phyloP scores from a whole-genome alignment of 53 echinoderm and acorn worm genomes.

The Apostichopus leukothele region DNA sequence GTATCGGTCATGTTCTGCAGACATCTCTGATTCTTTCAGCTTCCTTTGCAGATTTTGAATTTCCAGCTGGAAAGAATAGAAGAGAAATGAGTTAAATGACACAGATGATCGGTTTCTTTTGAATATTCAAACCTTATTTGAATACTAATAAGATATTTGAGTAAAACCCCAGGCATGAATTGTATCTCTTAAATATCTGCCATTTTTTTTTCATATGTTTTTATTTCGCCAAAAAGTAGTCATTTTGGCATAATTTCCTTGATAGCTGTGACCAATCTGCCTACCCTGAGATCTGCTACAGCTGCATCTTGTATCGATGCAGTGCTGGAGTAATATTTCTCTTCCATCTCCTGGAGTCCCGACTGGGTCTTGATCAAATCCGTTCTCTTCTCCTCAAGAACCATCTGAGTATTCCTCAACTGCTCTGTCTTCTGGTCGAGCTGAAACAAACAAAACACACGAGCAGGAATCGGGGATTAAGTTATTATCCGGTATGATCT shows the following conservation, averaged over 20 bases:
- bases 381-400: conserved; percentile 89
- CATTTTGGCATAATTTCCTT: not conserved
- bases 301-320: conserved; percentile 96
- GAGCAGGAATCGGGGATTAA: not conserved
- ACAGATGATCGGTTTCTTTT: not conserved
- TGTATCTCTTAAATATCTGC: too few species aligned
- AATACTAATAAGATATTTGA: not conserved
- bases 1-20: conserved; percentile 89
- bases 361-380: conserved; percentile 80
- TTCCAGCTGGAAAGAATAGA: conserved; percentile 66
- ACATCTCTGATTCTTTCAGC: conserved; percentile 88
- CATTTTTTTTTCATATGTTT: too few species aligned
- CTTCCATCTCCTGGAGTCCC: conserved; percentile 77
- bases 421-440: conserved; percentile 82
- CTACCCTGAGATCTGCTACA: conserved; percentile 81
- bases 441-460: conserved; percentile 35
- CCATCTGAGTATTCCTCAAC: conserved; percentile 68
- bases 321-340: conserved; percentile 93
- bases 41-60: conserved; percentile 77
- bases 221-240: too few species aligned
- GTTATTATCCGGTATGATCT: too few species aligned
- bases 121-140: not conserved
- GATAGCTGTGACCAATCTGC: not conserved
- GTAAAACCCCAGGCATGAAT: not conserved
- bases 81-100: not conserved